Base-by-base conservation (phyloP, 2,888 invertebrate species). In the Gryllus longicercus region DNA sequence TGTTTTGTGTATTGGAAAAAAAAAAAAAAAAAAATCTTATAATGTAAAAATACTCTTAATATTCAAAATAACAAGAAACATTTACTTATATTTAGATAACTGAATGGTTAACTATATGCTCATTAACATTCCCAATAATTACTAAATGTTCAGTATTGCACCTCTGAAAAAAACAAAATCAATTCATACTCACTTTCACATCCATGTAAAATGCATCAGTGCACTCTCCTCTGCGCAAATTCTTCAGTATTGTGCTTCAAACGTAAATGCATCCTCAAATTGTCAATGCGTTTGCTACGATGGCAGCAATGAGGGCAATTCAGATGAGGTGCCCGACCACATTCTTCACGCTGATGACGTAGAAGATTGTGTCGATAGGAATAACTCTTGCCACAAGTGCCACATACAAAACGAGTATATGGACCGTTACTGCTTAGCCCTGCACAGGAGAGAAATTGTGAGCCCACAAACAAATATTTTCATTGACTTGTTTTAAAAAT, bases 281-380 rank as follows among this genome's bases (percentile, higher is more conserved):
- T 81, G n/a, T 78, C 79, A 75, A 80, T 81, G 12, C 79, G 76
- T 50, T 81, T 81, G 23, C 79, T 78, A 23, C 78, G 79, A 75
- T 80, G 80, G 76, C 80, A 74, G 23, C 82, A 82, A 49, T 81
- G 79, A 18, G 76, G 74, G 80, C 82, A 82, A 16, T 51, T 75
- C 77, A 75, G 50, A 75, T 79, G 77, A 4, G 75, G 51, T 74
- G 79, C 78, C 23, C 76, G 82, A 77, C 79, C 80, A 75, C 79
- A 81, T 63, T 63, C 63, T 14, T 63, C 63, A 63, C 63, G 63
- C 63, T 63, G 63, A 21, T 80, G 80, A 49, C 78, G 80, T 12
- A 74, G 74, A 50, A 80, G 78, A 50, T 77, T 80, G 74, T 77
- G 77, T 21, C 80, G 77, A 63, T 77, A 77, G 21, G 51, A 51